Base-by-base conservation (phyloP, 2,888 invertebrate species). In the Drymonia ruficornis region DNA sequence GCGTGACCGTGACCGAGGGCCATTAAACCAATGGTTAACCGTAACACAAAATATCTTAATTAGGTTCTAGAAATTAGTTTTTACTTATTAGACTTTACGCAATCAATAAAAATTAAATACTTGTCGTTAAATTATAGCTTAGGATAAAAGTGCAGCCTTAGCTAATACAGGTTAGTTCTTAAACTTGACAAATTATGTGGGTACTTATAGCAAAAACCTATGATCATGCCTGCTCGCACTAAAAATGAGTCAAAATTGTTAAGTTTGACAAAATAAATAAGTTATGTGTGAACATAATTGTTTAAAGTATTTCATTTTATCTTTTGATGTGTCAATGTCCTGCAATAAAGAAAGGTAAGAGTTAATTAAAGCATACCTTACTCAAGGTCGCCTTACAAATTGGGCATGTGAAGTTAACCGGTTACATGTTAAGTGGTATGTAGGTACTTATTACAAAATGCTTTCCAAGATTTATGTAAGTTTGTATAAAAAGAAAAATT, bases 351-450 rank as follows among this genome's bases (percentile, higher is more conserved):
- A 62, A 59, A 61, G 61, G 49, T 16, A 50, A 42, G 15, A n/a
- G 29, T 11, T 23, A 29, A 51, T 40, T 38, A 46, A 15, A 16
- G 23, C 31, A 13, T 36, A 29, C n/a, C 7, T 15, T 18, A 34
- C n/a, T 50, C 57, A 60, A 49, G 66, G 63, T 52, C 34, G 11
- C 8, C 36, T 29, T 38, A 52, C 15, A 63, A 65, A 60, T 34
- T 15, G 46, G 48, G 29, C 29, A 40, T 18, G 18, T 23, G 5
- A 16, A 8, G 28, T 7, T 16, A 60, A 67, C 67, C 29, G 55
- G 63, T 36, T 36, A 31, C 31, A 31, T 31, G 9, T 31, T 31
- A 31, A 38, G 38, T 7, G n/a, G 38, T 38, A 36, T 13, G n/a
- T 23, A 23, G 4, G 23, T 7, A 38, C 11, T 9, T 16, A 40